Evolutionary conservation across 1,140 invertebrate genomes (phyloP).

Genomic region (Rhopalosiphum padi): DNA sequence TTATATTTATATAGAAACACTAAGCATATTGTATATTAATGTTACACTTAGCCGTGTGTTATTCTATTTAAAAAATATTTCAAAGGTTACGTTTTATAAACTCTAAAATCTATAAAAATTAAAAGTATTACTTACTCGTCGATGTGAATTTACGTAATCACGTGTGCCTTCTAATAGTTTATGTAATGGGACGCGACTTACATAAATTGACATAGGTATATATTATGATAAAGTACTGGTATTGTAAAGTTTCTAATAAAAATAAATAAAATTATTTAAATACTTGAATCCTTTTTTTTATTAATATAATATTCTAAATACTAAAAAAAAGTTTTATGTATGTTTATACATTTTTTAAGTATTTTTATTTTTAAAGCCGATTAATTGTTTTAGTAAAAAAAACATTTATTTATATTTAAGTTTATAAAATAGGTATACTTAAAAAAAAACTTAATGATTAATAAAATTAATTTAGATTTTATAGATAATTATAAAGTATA

Average conservation of each 20-base stretch:
- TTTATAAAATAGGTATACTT: not conserved
- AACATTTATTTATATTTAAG: not conserved
- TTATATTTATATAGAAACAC: not conserved
- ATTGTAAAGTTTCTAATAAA: not conserved
- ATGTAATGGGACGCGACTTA: not conserved
- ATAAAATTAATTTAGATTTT: not conserved
- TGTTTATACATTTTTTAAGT: too few species aligned
- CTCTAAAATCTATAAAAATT: not conserved
- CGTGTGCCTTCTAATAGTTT: not conserved
- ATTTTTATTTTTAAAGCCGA: too few species aligned
- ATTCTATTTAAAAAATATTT: not conserved
- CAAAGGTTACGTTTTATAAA: not conserved
- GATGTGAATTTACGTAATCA: not conserved
- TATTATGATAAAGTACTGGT: not conserved
- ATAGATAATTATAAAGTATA: not conserved
- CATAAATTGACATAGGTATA: not conserved
- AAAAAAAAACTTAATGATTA: not conserved
- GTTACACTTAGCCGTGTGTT: not conserved
- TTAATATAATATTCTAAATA: too few species aligned
- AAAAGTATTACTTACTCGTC: not conserved
- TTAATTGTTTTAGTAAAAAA: not conserved
- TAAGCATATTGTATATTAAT: not conserved
- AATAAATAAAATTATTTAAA: too few species aligned
- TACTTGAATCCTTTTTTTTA: too few species aligned
- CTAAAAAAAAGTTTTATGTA: too few species aligned